phyloP scores from a whole-genome alignment of 2,888 invertebrate genomes.

The Tuberolachnus salignus region DNA sequence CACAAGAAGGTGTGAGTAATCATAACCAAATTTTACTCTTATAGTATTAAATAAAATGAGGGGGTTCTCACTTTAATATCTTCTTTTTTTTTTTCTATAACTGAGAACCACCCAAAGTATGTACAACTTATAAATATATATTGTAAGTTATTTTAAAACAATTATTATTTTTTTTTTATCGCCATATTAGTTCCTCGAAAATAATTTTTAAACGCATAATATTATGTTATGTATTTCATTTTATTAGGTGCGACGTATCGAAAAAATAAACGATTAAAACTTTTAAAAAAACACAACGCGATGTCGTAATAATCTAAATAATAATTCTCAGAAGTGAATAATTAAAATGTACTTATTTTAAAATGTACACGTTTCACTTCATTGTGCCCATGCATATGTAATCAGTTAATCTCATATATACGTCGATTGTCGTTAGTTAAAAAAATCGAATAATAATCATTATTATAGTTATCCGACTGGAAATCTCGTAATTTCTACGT shows the following conservation, averaged over 20 bases:
- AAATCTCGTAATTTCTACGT: background rate
- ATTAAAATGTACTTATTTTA: constrained; percentile 23
- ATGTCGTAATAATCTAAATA: no score
- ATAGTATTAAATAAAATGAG: no score
- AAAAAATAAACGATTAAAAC: background rate
- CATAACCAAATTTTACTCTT: no score
- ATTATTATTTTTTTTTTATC: background rate
- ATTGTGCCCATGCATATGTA: constrained; percentile 14
- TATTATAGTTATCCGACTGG: constrained; percentile 11
- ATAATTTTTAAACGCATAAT: no score
- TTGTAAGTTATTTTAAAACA: no score
- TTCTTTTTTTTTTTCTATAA: no score
- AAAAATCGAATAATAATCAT: constrained; percentile 16
- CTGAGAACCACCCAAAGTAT: no score
- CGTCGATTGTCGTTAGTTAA: constrained; percentile 26
- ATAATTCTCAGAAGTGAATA: background rate
- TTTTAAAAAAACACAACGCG: background rate
- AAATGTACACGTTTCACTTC: constrained; percentile 11
- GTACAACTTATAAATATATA: no score
- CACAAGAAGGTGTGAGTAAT: no score
- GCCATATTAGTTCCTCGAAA: no score
- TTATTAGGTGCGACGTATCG: background rate
- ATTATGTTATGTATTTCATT: no score
- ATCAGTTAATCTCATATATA: constrained; percentile 6
- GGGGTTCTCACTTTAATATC: no score